Base-by-base conservation (phyloP, 1,140 invertebrate genomes). In the Drosophila murphyi region DNA sequence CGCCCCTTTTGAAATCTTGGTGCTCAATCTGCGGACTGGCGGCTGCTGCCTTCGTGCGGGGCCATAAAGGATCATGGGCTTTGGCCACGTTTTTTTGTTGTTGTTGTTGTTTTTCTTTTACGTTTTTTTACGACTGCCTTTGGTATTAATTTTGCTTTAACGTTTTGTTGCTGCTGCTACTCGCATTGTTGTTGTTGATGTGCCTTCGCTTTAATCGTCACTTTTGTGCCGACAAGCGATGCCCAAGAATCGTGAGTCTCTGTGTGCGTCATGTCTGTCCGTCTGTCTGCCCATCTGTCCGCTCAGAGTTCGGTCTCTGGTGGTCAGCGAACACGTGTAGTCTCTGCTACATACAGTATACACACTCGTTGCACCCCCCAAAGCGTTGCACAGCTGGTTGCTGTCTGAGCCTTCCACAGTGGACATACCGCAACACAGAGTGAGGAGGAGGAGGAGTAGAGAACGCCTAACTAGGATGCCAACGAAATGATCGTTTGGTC, bases 1-100 rank as follows among this genome's bases (percentile, higher is more conserved):
- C 85, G 83, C 80, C 80, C 76, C 80, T 76, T 80, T 79, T 78
- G 71, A 77, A 88, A 88, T 89, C 85, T 77, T 37, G 69, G 69
- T 64, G 65, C 65, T 82, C 80, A 88, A 87, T 87, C 82, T 85
- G 62, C 54, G 61, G 52, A 34, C 45, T 8, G 43, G 35, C 12
- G 28, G 31, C 31, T 57, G 37, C 4, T 43, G 68, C 10, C 59
- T 60, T 72, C 73, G 61, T 65, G 61, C 74, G 72, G 72, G 51
- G 60, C 72, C 72, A 75, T 75, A 71, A 71, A 75, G 72, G 72
- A 75, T 72, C 72, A 75, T 52, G 52, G 72, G 72, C 52, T 47
- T 72, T 70, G 65, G 45, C 47, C 54, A 59, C 39, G 39, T 43
- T 43, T 31, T 50, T 31, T 12, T 43, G 55, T 60, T 56, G 34